These are phyloP conservation scores for Hypothenemus hampei DNA, from an alignment of 1,140 invertebrate genomes.

Conservation along the genomic window DNA sequence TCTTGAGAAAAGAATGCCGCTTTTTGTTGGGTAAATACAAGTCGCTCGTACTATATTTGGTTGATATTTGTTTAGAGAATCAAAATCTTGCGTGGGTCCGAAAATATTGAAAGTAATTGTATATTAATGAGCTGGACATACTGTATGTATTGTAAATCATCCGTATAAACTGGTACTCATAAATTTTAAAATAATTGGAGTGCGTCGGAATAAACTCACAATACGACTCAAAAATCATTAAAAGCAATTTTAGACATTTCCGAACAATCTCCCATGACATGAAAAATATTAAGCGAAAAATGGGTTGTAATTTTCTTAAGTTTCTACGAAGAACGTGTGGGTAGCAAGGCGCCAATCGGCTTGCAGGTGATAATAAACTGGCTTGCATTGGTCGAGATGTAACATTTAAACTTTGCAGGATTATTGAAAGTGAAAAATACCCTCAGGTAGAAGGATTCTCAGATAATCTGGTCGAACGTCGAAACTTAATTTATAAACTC, in stretches of 20 bases:
- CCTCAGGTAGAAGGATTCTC: neutral
- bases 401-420: neutral
- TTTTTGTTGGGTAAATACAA: too few relatives aligned
- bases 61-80: neutral
- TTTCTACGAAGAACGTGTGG: conserved; percentile 18
- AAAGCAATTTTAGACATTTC: neutral
- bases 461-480: conserved; percentile 16
- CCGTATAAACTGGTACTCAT: neutral
- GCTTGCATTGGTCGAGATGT: conserved; percentile 5
- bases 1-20: too few relatives aligned
- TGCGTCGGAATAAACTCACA: conserved; percentile 3
- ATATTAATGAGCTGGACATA: neutral
- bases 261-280: conserved; percentile 8
- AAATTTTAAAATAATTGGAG: conserved; percentile 4
- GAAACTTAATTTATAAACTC: conserved; percentile 23
- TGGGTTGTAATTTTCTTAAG: conserved; percentile 11
- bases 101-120: neutral
- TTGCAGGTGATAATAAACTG: conserved; percentile 29
- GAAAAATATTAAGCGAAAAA: conserved; percentile 10
- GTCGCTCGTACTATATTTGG: too few relatives aligned
- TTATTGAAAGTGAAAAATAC: neutral
- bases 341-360: conserved; percentile 25
- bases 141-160: neutral
- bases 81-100: neutral
- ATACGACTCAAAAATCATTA: conserved; percentile 3